These are phyloP conservation scores for Centropristis striata DNA, from an alignment of 2,113 vertebrate species.

Conservation along the genomic window DNA sequence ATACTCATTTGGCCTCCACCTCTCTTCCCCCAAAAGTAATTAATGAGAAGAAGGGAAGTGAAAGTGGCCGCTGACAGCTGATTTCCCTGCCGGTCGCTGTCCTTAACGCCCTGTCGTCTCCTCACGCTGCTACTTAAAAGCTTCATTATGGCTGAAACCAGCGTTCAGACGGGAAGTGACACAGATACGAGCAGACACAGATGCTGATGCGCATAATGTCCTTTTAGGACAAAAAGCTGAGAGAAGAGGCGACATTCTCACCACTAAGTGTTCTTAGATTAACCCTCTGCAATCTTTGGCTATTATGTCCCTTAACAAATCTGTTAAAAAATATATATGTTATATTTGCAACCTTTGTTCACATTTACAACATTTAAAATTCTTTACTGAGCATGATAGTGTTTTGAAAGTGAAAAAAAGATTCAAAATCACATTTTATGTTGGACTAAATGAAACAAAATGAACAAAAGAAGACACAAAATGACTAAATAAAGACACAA, in stretches of 20 bases:
- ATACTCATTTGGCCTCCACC: slow-evolving; percentile 81
- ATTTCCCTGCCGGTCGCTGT: slow-evolving; percentile 75
- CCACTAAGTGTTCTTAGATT: background rate
- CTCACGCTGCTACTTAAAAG: slow-evolving; percentile 72
- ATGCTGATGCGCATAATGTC: slow-evolving; percentile 33
- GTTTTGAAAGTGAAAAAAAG: too few relatives aligned
- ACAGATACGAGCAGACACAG: slow-evolving; percentile 40
- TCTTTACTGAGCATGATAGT: too few relatives aligned
- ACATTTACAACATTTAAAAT: too few relatives aligned
- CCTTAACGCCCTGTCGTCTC: slow-evolving; percentile 69
- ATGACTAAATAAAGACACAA: too few relatives aligned
- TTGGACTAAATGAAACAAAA: too few relatives aligned
- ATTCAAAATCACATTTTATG: too few relatives aligned
- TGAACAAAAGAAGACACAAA: too few relatives aligned
- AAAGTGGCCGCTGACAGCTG: slow-evolving; percentile 79
- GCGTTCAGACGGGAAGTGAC: slow-evolving; percentile 59
- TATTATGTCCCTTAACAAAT: too few relatives aligned
- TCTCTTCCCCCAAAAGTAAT: slow-evolving; percentile 79
- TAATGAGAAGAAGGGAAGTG: slow-evolving; percentile 80
- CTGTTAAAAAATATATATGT: too few relatives aligned
- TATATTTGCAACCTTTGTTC: too few relatives aligned
- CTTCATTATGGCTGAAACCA: slow-evolving; percentile 74
- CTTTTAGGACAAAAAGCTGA: slow-evolving; percentile 14
- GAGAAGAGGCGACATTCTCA: slow-evolving; percentile 4
- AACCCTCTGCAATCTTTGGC: too few relatives aligned